Evolutionary conservation across 2,888 invertebrate genomes (phyloP).

Genomic region (Plebejus melissa): DNA sequence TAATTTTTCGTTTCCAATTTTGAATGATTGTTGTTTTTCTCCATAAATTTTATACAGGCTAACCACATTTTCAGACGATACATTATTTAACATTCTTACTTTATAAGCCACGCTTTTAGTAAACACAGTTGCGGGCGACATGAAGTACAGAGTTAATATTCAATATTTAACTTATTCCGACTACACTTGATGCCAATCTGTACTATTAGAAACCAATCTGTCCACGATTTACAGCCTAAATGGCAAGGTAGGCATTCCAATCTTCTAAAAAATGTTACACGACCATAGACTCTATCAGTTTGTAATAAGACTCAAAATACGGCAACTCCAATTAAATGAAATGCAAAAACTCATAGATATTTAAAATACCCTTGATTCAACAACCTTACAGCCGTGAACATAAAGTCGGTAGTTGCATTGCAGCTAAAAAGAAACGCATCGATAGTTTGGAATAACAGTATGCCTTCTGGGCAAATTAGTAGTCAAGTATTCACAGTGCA

Average conservation of each 20-base stretch:
- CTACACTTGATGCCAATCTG: constrained; percentile 35
- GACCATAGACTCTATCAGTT: neutral
- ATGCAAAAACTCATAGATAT: neutral
- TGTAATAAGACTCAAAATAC: constrained; percentile 26
- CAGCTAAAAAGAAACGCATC: neutral
- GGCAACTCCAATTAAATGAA: neutral
- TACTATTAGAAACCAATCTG: constrained; percentile 37
- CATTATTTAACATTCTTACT: neutral
- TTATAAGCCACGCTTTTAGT: no score
- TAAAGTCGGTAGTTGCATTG: neutral
- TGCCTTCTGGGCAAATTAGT: constrained; percentile 49
- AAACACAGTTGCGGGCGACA: neutral
- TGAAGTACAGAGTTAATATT: neutral
- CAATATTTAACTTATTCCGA: constrained; percentile 28
- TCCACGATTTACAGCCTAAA: constrained; percentile 37
- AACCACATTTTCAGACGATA: neutral
- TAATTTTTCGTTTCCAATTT: no score
- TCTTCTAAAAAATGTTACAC: constrained; percentile 9
- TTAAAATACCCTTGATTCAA: neutral
- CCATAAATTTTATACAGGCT: no score
- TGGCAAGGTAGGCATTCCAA: constrained; percentile 37
- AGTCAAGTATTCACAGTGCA: constrained; percentile 46
- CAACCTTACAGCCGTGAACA: neutral
- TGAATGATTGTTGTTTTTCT: no score
- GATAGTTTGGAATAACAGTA: constrained; percentile 27